Conservation (phyloP, 2,797 vertebrate genomes). For the Syndactyla subalaris region DNA sequence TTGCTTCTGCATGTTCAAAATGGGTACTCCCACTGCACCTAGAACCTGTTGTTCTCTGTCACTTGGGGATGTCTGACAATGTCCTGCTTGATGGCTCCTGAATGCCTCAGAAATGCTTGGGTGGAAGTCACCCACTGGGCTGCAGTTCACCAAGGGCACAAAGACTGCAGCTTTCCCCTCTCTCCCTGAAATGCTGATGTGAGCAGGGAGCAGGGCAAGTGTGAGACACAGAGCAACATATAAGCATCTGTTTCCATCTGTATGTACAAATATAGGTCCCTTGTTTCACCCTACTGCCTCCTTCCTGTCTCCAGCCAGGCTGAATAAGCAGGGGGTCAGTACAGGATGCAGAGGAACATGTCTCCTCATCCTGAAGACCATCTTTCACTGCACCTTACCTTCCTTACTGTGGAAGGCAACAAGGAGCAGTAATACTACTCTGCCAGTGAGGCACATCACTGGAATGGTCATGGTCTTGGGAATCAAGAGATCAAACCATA, state of each 20-base stretch:
- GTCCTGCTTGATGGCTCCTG: not conserved
- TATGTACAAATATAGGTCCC: not conserved
- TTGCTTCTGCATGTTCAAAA: not conserved
- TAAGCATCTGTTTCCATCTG: not conserved
- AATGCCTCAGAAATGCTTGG: not conserved
- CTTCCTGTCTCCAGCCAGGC: not conserved
- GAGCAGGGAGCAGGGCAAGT: not conserved
- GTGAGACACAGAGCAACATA: not conserved
- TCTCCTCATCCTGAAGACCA: fast-evolving
- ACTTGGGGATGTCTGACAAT: not conserved
- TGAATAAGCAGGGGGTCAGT: not conserved
- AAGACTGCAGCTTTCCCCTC: not conserved
- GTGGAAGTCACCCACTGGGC: not conserved
- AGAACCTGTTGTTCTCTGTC: not conserved
- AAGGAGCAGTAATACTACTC: not conserved
- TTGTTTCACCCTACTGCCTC: not conserved
- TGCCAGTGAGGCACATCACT: not conserved
- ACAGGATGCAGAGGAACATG: not conserved
- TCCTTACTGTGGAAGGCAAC: not conserved
- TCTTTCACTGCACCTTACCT: fast-evolving
- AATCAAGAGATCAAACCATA: not conserved
- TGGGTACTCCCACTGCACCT: not conserved
- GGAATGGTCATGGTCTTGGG: not conserved
- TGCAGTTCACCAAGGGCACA: not conserved
- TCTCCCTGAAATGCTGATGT: not conserved